These are phyloP conservation scores for Lota lota DNA, from an alignment of 2,113 vertebrate species.

Conservation along the genomic window DNA sequence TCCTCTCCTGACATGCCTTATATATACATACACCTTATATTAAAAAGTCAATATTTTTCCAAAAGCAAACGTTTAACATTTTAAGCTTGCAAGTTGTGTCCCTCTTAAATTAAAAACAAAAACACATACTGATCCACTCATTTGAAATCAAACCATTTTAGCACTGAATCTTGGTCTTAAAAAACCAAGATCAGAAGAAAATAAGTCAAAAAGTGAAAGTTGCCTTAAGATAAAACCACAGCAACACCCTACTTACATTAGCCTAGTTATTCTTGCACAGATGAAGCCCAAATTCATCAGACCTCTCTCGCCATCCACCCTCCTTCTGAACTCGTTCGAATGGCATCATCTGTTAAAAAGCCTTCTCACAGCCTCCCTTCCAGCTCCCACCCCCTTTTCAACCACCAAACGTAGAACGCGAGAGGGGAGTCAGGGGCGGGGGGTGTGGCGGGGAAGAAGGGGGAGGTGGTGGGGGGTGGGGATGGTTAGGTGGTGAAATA, in stretches of 20 bases:
- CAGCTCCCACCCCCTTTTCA: conserved; percentile 67
- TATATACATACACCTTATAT: neutral
- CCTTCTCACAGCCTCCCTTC: conserved; percentile 48
- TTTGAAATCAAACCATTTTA: no score
- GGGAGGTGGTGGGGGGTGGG: neutral
- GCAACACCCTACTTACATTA: conserved; percentile 48
- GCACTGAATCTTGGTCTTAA: no score
- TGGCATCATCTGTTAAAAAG: conserved; percentile 64
- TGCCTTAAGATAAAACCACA: neutral
- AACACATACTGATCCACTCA: no score
- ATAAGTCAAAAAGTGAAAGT: no score
- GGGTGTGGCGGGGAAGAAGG: neutral
- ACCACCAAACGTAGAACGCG: conserved; percentile 58
- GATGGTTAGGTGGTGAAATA: conserved; percentile 41
- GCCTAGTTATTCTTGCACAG: conserved; percentile 23
- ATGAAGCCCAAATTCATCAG: conserved; percentile 24
- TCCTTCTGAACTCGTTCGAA: conserved; percentile 49
- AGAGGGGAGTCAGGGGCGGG: conserved; percentile 1
- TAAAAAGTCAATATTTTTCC: neutral
- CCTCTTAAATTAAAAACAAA: no score
- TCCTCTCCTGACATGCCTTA: conserved; percentile 21
- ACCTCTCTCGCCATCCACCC: conserved; percentile 26
- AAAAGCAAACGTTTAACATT: no score
- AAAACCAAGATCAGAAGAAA: no score
- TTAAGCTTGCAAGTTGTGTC: no score